These are phyloP conservation scores for Pocota personata DNA, from an alignment of 2,888 invertebrate species.

Conservation along the genomic window DNA sequence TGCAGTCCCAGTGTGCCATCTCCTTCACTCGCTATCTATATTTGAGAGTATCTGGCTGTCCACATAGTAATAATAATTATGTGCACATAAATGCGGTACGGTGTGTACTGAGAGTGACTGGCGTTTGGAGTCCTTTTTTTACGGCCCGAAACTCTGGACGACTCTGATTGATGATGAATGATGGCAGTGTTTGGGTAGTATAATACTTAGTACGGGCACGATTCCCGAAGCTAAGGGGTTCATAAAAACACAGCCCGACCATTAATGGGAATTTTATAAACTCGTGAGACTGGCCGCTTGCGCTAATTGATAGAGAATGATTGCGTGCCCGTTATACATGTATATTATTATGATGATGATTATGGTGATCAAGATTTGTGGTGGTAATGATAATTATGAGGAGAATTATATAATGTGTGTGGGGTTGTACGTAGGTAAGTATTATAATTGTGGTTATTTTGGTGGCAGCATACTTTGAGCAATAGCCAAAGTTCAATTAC, in stretches of 20 bases:
- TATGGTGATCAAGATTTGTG: constrained; percentile 52
- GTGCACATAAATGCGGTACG: constrained; percentile 64
- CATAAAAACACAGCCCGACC: constrained; percentile 58
- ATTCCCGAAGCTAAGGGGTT: constrained; percentile 54
- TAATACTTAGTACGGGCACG: constrained; percentile 51
- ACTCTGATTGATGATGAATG: constrained; percentile 72
- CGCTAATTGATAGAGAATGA: constrained; percentile 68
- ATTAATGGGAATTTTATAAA: constrained; percentile 68
- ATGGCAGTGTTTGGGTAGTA: constrained; percentile 42
- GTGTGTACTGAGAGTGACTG: constrained; percentile 53
- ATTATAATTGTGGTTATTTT: background rate
- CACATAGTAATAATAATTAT: constrained; percentile 65
- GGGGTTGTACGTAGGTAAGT: background rate
- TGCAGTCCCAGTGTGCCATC: constrained; percentile 39
- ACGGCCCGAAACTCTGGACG: constrained; percentile 61
- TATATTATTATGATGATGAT: constrained; percentile 26
- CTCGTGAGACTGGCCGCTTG: constrained; percentile 37
- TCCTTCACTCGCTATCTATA: constrained; percentile 7
- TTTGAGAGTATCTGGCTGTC: constrained; percentile 37
- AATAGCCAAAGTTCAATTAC: background rate
- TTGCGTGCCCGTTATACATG: constrained; percentile 41
- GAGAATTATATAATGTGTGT: background rate
- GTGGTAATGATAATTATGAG: constrained; percentile 17
- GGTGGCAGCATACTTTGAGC: no score
- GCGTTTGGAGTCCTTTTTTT: constrained; percentile 60